Conservation (phyloP, 1,140 invertebrate species). For the Drosophila asahinai region DNA sequence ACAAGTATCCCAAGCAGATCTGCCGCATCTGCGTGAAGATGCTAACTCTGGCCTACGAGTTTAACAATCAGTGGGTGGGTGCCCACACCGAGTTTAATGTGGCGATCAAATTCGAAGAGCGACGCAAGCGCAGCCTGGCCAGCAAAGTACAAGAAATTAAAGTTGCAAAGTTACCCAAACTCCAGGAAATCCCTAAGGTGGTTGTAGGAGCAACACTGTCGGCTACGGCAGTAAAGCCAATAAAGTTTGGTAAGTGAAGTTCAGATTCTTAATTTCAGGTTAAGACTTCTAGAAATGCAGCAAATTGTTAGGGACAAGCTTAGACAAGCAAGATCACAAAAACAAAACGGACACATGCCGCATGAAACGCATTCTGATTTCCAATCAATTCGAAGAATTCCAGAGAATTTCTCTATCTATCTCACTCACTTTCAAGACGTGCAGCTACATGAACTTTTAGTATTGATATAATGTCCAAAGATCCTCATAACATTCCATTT, state of each 20-base stretch:
- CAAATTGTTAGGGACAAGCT: too few species aligned
- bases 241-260: too few species aligned
- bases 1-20: conserved; percentile 70
- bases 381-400: not conserved
- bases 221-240: not conserved
- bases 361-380: too few species aligned
- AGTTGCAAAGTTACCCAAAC: not conserved
- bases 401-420: not conserved
- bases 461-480: not conserved
- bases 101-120: conserved; percentile 61
- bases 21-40: conserved; percentile 65
- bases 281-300: too few species aligned
- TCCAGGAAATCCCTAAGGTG: not conserved
- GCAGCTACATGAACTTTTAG: not conserved
- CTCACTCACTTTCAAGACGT: conserved; percentile 4
- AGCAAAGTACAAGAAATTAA: not conserved
- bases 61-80: conserved; percentile 51
- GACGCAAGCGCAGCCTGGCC: conserved; percentile 49
- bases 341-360: too few species aligned
- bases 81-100: conserved; percentile 67
- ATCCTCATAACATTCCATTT: not conserved
- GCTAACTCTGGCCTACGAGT: conserved; percentile 57
- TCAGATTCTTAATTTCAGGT: too few species aligned
- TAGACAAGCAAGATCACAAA: too few species aligned
- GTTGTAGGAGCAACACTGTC: not conserved